Evolutionary conservation across 2,888 invertebrate genomes (phyloP).

Genomic region (Oscheius myriophilus): DNA sequence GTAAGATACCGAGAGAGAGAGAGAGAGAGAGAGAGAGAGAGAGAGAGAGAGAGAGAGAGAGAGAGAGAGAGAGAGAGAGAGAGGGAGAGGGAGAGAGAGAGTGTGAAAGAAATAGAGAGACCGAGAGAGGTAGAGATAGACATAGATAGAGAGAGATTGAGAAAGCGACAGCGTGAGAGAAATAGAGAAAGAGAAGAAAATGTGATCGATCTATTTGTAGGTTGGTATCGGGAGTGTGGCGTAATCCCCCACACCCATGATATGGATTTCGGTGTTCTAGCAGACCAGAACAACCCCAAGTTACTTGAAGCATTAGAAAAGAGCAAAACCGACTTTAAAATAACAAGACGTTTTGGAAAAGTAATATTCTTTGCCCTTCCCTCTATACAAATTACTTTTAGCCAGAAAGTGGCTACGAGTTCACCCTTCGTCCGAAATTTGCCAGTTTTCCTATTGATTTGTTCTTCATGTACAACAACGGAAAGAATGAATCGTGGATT

Average conservation of each 20-base stretch:
- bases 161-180: background rate
- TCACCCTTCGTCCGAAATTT: constrained; percentile 24
- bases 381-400: constrained; percentile 9
- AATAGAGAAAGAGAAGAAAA: too few species aligned
- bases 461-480: constrained; percentile 40
- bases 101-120: too few species aligned
- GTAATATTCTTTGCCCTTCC: too few species aligned
- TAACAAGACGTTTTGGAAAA: constrained; percentile 32
- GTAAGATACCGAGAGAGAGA: too few species aligned
- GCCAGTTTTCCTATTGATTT: constrained; percentile 29
- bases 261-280: constrained; percentile 35
- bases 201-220: background rate
- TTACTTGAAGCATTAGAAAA: constrained; percentile 12
- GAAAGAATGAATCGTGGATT: constrained; percentile 22
- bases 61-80: too few species aligned
- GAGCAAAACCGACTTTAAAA: constrained; percentile 13
- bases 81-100: too few species aligned
- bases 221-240: constrained; percentile 41
- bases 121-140: too few species aligned
- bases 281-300: constrained; percentile 32
- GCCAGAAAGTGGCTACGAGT: constrained; percentile 39
- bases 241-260: constrained; percentile 39
- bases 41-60: too few species aligned
- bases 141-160: too few species aligned
- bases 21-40: too few species aligned